Evolutionary conservation across 2,113 vertebrate genomes (phyloP), one percentile per base, ranked within the genome.

Genomic region (Coregonus clupeaformis): DNA sequence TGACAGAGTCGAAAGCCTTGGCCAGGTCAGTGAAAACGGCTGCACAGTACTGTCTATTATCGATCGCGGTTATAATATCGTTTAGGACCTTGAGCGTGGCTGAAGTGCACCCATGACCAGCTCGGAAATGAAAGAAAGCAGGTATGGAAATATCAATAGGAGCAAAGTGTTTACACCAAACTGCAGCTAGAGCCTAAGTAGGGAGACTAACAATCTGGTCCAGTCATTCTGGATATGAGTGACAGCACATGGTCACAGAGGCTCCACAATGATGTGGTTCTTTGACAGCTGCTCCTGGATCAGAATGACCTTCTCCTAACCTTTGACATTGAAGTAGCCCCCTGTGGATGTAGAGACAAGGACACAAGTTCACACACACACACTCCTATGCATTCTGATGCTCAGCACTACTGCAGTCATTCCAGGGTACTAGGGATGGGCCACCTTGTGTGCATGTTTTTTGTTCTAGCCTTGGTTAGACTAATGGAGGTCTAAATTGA

Each of bases 221-320:
- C 1, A 47, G 30, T 27, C 27, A 71, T 74, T 99, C 70, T 69
- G 0, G 42, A 45, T 55, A 64, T 90, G 98, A 97, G 97, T 99
- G 91, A 97, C 98, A 32, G 99, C 42, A 99, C 98, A 0, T 97
- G 20, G 97, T 0, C 97, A 97, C 4, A 98, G 97, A 30, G 96
- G 96, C 74, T 99, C 98, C 88, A 99, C 97, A 64, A 99, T 99
- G 72, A 99, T 99, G 79, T 97, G 94, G 90, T 99, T 98, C 93
- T 99, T 99, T 9, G 98, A 99, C 69, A 99, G 92, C 88, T 99
- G 98, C 75, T 99, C 98, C 86, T 99, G 98, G 89, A 99, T 99
- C 69, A 99, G 94, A 89, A 99, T 98, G 0, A 99, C 97, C 87
- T 99, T 99, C 82, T 99, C 97, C 45, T 98, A 96, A 75, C 98